A percentile compares a stretch with the other conserved stretches of the same genome.
Conservation (phyloP, 2,797 vertebrate genomes). For the Pseudomugil gertrudae region DNA sequence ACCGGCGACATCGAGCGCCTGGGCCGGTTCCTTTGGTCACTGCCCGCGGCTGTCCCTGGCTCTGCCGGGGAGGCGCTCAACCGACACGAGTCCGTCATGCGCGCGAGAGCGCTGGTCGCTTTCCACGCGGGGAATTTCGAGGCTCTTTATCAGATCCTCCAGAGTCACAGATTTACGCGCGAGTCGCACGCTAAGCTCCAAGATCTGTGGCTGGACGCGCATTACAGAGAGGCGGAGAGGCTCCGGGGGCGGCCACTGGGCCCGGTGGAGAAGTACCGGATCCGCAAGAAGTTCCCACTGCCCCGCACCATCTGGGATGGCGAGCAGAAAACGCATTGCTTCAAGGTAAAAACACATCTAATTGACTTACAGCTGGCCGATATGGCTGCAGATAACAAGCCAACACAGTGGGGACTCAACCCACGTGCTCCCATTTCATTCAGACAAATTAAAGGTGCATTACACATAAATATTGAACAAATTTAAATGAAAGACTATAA, state of each 20-base stretch:
- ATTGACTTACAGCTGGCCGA: no score
- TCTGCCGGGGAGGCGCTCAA: slow-evolving; percentile 80
- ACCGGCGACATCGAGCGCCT: slow-evolving; percentile 86
- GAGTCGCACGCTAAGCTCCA: slow-evolving; percentile 86
- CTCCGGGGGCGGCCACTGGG: slow-evolving; percentile 83
- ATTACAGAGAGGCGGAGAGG: slow-evolving; percentile 85
- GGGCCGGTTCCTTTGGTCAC: slow-evolving; percentile 85
- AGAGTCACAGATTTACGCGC: slow-evolving; percentile 84
- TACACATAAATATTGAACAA: neutral
- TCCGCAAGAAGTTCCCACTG: slow-evolving; percentile 87
- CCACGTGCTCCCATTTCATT: neutral
- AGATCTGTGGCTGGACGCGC: slow-evolving; percentile 85
- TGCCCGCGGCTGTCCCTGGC: slow-evolving; percentile 82
- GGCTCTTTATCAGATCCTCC: slow-evolving; percentile 84
- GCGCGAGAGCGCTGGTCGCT: slow-evolving; percentile 83
- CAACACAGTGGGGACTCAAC: neutral
- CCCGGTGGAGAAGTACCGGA: slow-evolving; percentile 86
- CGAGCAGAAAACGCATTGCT: slow-evolving; percentile 87
- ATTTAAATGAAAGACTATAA: no score
- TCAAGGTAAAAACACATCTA: slow-evolving; percentile 76
- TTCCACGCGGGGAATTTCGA: slow-evolving; percentile 86
- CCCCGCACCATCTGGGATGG: slow-evolving; percentile 87
- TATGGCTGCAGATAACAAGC: no score
- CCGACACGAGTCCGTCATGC: slow-evolving; percentile 85
- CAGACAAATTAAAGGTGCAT: neutral